Evolutionary conservation across 2,888 invertebrate species (phyloP), one percentile per base, ranked within the genome.

Genomic region (Proisotoma minuta): DNA sequence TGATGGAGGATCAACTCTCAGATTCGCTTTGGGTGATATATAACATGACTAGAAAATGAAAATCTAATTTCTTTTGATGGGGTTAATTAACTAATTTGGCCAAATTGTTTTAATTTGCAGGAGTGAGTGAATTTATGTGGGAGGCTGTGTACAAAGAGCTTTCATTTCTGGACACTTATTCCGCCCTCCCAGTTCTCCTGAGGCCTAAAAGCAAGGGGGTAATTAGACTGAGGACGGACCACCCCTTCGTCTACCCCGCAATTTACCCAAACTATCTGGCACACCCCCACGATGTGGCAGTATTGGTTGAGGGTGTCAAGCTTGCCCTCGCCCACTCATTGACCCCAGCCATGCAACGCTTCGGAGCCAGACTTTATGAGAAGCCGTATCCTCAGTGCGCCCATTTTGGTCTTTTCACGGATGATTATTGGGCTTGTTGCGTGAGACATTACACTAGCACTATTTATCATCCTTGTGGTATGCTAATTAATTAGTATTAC

Each of bases 291-390:
- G 97, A 97, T 73, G 81, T 89, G 67, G 87, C 87, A 66, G 87
- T 87, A 0, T 78, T 93, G 43, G 81, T 92, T 0, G 92, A 92
- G 78, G 92, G 92, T 0, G 89, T 88, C 0, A 93, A 92, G 78
- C 87, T 92, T 22, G 88, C 84, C 0, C 82, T 92, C 0, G 87
- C 88, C 0, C 77, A 92, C n/a, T 89, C 90, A 5, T 82, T 85
- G 72, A 92, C 92, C 0, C 82, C 84, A 51, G 85, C 91, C 0
- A 90, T 92, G 78, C 84, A 84, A 73, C 81, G 84, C 59, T 87
- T 85, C 73, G 88, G 87, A 0, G 89, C 90, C 10, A 79, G 82
- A 26, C 77, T 91, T 39, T 86, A 88, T 69, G 82, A 84, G 26
- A 81, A 84, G 43, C 83, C 84, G 0, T 92, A 89, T 77, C 91